Percentiles rank a stretch among this genome's conserved stretches.
Evolutionary conservation across 2,797 vertebrate species (phyloP).

Genomic region (Limnodromus scolopaceus): DNA sequence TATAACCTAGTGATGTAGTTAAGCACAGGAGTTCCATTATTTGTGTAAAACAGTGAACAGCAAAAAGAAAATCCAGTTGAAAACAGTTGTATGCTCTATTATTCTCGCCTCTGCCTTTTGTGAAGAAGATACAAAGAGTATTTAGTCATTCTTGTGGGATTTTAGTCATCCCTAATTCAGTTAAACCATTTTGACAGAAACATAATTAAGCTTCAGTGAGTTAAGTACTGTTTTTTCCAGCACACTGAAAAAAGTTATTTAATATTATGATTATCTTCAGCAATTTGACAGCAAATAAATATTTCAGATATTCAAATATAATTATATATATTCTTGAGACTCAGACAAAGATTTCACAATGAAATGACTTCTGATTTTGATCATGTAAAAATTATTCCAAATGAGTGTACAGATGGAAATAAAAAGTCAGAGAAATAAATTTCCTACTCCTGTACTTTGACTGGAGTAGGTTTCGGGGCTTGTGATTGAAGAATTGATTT

Average conservation of each 20-base stretch:
- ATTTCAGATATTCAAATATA: conserved; percentile 16
- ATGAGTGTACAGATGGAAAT: neutral
- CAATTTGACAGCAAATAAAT: conserved; percentile 40
- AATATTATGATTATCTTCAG: conserved; percentile 8
- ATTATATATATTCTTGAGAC: conserved; percentile 1
- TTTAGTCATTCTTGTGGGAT: conserved; percentile 22
- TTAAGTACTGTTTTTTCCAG: conserved; percentile 23
- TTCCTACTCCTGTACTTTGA: neutral
- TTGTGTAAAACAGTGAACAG: neutral
- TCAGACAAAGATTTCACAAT: neutral
- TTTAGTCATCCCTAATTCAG: conserved; percentile 45
- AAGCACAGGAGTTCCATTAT: neutral
- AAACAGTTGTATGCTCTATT: neutral
- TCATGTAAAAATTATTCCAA: neutral
- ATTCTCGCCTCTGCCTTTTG: neutral
- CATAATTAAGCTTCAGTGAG: conserved; percentile 10
- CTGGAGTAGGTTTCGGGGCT: neutral
- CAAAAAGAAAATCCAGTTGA: neutral
- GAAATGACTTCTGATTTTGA: neutral
- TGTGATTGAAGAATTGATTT: neutral
- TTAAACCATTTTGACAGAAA: conserved; percentile 44
- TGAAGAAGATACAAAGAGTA: neutral
- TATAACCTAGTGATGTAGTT: neutral
- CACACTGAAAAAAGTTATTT: neutral
- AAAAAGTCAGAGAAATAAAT: neutral